Conservation (phyloP, 2,888 invertebrate species). For the Tromatobia lineatoria region DNA sequence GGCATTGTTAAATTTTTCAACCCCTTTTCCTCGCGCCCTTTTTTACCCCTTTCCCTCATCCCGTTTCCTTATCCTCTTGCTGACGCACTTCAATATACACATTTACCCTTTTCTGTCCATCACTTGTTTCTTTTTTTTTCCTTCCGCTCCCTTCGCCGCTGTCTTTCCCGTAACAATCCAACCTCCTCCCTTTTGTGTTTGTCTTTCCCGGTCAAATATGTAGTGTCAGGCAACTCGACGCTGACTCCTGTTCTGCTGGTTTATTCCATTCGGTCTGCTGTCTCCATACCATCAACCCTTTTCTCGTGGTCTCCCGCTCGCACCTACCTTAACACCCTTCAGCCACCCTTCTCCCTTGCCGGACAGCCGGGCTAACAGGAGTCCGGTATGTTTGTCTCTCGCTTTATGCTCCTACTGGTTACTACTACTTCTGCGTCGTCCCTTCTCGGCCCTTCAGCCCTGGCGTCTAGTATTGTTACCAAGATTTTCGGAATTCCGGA, state of each 20-base stretch:
- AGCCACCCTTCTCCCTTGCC: not conserved
- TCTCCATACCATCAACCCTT: slow-evolving; percentile 35
- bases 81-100: slow-evolving; percentile 13
- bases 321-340: not conserved
- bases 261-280: slow-evolving; percentile 54
- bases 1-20: slow-evolving; percentile 80
- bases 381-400: slow-evolving; percentile 6
- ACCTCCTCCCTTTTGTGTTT: slow-evolving; percentile 68
- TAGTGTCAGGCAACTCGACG: slow-evolving; percentile 70
- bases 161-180: slow-evolving; percentile 11
- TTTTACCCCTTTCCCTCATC: slow-evolving; percentile 61
- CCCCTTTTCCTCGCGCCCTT: slow-evolving; percentile 56
- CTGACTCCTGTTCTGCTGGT: slow-evolving; percentile 59
- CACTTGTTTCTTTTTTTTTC: not conserved
- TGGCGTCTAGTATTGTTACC: not conserved
- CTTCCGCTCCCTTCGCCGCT: not conserved
- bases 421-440: not conserved
- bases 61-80: slow-evolving; percentile 26
- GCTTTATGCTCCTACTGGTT: not conserved
- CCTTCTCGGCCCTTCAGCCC: not conserved
- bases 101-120: slow-evolving; percentile 22
- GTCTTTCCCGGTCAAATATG: slow-evolving; percentile 74
- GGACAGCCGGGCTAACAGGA: slow-evolving; percentile 1
- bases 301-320: not conserved
- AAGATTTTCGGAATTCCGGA: slow-evolving; percentile 24